Percentiles rank a stretch among this genome's conserved stretches.
Conservation (phyloP, 1,140 invertebrate genomes). For the Trichoplusia ni region DNA sequence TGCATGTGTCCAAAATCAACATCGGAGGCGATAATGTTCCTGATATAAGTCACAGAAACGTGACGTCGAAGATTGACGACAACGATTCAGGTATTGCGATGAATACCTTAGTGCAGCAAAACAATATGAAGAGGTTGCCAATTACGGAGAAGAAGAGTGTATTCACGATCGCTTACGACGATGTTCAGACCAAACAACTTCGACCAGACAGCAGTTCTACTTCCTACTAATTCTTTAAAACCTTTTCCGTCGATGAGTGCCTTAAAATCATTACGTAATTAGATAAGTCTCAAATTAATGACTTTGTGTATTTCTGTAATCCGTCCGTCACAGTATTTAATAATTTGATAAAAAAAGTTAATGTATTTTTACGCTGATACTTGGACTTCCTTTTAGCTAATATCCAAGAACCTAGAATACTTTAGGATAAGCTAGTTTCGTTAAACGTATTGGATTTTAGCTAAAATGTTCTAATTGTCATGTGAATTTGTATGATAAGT, state of each 20-base stretch:
- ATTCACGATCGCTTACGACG: slow-evolving; percentile 96
- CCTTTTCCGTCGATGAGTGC: slow-evolving; percentile 42
- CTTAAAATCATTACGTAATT: slow-evolving; percentile 47
- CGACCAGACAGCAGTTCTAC: slow-evolving; percentile 80
- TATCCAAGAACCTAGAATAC: slow-evolving; percentile 13
- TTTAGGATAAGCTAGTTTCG: slow-evolving; percentile 21
- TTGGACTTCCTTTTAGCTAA: slow-evolving; percentile 20
- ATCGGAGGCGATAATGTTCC: slow-evolving; percentile 65
- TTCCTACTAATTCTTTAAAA: slow-evolving; percentile 65
- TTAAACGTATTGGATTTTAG: slow-evolving; percentile 15
- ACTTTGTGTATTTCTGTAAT: slow-evolving; percentile 34
- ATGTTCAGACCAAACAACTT: slow-evolving; percentile 84
- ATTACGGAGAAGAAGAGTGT: slow-evolving; percentile 95
- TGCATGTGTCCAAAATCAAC: slow-evolving; percentile 77
- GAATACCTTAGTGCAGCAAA: slow-evolving; percentile 81
- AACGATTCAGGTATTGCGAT: slow-evolving; percentile 90
- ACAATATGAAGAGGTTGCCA: slow-evolving; percentile 84
- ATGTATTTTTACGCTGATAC: slow-evolving; percentile 15
- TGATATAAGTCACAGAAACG: slow-evolving; percentile 50
- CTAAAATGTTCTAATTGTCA: slow-evolving; percentile 10
- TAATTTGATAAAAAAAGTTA: not conserved
- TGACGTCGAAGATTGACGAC: slow-evolving; percentile 81
- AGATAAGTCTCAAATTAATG: slow-evolving; percentile 35
- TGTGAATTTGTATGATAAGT: slow-evolving; percentile 18
- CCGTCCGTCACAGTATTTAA: slow-evolving; percentile 26